Conservation (phyloP, 2,113 vertebrate species). For the Gymnobelideus leadbeateri region DNA sequence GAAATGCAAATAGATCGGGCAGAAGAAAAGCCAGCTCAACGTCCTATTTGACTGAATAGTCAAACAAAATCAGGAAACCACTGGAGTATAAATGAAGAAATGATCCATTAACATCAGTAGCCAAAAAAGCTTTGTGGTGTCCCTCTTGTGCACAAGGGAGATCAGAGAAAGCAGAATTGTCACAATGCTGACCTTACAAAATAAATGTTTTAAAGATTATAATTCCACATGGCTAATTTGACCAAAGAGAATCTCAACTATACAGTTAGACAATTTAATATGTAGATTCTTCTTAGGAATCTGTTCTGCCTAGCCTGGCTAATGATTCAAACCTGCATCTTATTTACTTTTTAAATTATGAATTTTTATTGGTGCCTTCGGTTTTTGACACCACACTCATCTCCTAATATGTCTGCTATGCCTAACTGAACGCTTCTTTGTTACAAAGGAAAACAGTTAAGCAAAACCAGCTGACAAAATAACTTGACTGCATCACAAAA, state of each 20-base stretch:
- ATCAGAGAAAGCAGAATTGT: conserved; percentile 44
- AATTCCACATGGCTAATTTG: conserved; percentile 31
- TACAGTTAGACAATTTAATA: conserved; percentile 26
- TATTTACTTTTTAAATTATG: background rate
- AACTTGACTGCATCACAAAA: background rate
- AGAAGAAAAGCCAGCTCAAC: background rate
- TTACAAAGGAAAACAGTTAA: background rate
- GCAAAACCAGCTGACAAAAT: background rate
- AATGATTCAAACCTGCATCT: background rate
- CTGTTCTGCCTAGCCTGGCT: background rate
- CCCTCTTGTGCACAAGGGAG: background rate
- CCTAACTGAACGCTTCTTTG: conserved; percentile 41
- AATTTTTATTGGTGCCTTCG: background rate
- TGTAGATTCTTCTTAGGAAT: conserved; percentile 48
- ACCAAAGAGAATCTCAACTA: conserved; percentile 31
- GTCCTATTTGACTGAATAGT: conserved; percentile 5
- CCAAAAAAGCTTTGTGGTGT: background rate
- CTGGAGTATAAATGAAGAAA: conserved; percentile 42
- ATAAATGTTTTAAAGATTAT: conserved; percentile 58
- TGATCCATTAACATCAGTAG: background rate
- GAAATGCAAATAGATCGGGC: background rate
- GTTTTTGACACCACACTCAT: background rate
- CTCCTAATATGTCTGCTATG: conserved; percentile 40
- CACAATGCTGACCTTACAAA: conserved; percentile 13
- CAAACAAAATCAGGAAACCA: conserved; percentile 16